Evolutionary conservation across 1,140 invertebrate genomes (phyloP).

Genomic region (Nylanderia fulva): DNA sequence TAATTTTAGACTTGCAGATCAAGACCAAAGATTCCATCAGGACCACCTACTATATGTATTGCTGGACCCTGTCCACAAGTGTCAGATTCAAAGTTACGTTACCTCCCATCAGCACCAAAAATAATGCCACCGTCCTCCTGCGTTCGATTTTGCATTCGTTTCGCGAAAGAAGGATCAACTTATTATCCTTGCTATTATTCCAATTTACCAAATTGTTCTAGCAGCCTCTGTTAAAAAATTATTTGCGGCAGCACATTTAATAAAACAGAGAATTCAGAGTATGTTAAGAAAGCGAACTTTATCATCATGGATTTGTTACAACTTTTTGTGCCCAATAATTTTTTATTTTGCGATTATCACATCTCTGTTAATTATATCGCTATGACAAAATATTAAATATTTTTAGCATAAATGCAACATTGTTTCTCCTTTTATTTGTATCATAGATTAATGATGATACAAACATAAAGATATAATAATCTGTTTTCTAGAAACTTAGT

Average conservation of each 20-base stretch:
- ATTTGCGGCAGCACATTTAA: not conserved
- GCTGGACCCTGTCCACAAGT: conserved; percentile 61
- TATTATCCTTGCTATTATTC: conserved; percentile 68
- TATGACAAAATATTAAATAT: not conserved
- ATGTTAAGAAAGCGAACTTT: not conserved
- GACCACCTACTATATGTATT: conserved; percentile 67
- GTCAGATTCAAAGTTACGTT: conserved; percentile 22
- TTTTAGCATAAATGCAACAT: not conserved
- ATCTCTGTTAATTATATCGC: not conserved
- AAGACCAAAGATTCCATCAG: conserved; percentile 45
- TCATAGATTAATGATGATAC: not conserved
- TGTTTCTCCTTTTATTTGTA: not conserved
- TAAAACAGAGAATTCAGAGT: not conserved
- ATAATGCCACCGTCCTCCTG: conserved; percentile 62
- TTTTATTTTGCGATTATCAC: not conserved
- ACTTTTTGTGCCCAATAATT: not conserved
- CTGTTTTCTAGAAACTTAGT: not conserved
- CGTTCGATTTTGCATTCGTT: conserved; percentile 70
- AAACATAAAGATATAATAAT: not conserved
- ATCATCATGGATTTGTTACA: not conserved
- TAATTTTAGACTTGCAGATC: conserved; percentile 62
- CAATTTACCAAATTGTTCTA: conserved; percentile 40
- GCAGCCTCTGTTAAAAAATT: not conserved
- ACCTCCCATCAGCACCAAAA: conserved; percentile 47
- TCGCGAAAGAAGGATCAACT: conserved; percentile 60